phyloP scores from a whole-genome alignment of 2,888 invertebrate genomes.

The Zelleria hepariella region DNA sequence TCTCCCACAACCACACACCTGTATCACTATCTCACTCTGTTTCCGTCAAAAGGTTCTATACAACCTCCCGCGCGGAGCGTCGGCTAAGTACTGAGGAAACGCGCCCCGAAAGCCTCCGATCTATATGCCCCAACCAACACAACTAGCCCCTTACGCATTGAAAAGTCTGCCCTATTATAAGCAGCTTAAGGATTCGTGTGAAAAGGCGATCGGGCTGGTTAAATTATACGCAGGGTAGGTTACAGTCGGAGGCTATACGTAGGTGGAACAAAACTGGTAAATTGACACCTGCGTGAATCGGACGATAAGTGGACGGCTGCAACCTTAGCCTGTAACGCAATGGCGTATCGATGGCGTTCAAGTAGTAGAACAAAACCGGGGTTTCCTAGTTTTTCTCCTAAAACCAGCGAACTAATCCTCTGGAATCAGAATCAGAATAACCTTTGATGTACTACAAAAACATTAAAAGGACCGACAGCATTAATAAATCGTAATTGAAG shows the following conservation, averaged over 20 bases:
- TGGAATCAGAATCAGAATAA: too few species aligned
- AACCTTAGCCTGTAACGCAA: too few species aligned
- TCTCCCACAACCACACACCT: slow-evolving; percentile 31
- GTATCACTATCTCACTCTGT: slow-evolving; percentile 45
- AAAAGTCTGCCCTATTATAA: background rate
- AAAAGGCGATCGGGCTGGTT: background rate
- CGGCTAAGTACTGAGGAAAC: slow-evolving; percentile 51
- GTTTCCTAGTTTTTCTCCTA: too few species aligned
- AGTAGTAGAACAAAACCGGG: too few species aligned
- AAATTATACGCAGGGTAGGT: background rate
- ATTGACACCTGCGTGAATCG: slow-evolving; percentile 50
- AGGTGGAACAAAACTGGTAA: slow-evolving; percentile 57
- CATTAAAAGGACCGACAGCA: too few species aligned
- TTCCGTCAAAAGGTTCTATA: slow-evolving; percentile 25
- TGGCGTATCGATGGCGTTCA: too few species aligned
- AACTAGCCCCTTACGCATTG: background rate
- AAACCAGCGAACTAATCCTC: too few species aligned
- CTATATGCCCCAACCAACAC: slow-evolving; percentile 43
- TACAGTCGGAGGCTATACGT: slow-evolving; percentile 40
- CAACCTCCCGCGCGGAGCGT: slow-evolving; percentile 50
- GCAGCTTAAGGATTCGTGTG: background rate
- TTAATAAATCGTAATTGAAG: too few species aligned
- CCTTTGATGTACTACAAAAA: too few species aligned
- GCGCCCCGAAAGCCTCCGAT: slow-evolving; percentile 34
- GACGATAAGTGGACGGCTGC: background rate